Conservation (phyloP, 2,113 vertebrate genomes). For the Coryphaenoides rupestris region DNA sequence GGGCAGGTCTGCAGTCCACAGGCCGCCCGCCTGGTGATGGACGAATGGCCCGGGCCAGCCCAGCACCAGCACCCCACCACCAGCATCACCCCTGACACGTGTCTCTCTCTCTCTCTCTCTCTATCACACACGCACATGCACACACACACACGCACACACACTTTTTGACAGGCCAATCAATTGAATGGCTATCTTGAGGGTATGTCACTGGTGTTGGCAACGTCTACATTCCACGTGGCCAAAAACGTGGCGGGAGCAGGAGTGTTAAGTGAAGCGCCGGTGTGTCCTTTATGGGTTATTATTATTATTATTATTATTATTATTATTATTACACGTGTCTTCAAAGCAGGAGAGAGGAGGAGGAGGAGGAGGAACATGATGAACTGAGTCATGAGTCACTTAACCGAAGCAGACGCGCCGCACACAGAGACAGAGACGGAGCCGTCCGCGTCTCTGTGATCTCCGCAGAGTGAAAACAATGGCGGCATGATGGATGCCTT, state of each 20-base stretch:
- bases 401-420: neutral
- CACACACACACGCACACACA: no score
- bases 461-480: conserved; percentile 28
- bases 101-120: no score
- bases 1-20: conserved; percentile 38
- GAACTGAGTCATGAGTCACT: neutral
- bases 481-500: conserved; percentile 55
- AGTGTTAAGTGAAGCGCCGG: neutral
- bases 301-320: no score
- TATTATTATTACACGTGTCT: no score
- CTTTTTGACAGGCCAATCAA: no score
- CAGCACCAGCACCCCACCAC: conserved; percentile 8
- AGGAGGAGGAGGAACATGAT: neutral
- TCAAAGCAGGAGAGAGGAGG: no score
- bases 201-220: no score
- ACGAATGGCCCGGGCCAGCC: conserved; percentile 20
- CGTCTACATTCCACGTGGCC: no score
- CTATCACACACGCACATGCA: no score
- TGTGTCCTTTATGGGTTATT: neutral
- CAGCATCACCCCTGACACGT: no score
- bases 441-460: conserved; percentile 16
- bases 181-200: no score
- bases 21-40: conserved; percentile 16
- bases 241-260: no score
- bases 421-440: neutral